Conservation (phyloP, 1,140 invertebrate species). For the Cepaea nemoralis region DNA sequence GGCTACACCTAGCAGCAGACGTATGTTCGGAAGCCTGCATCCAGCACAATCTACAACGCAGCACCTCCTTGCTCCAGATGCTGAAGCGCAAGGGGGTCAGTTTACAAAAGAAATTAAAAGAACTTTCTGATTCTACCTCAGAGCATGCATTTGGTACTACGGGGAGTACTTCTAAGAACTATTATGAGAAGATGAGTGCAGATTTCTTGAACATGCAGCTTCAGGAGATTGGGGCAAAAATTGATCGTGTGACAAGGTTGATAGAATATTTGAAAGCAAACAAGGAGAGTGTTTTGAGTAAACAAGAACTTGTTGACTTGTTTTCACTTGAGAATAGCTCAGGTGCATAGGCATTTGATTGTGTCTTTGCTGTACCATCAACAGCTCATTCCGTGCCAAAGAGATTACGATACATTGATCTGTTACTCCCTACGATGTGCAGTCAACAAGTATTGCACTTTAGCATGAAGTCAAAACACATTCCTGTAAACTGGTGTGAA, state of each 20-base stretch:
- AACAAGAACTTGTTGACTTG: conserved; percentile 4
- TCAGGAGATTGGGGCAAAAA: background rate
- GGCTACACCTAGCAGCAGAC: conserved; percentile 50
- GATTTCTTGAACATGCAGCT: conserved; percentile 2
- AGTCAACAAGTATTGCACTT: too few species aligned
- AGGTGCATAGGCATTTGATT: background rate
- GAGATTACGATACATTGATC: too few species aligned
- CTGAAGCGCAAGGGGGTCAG: background rate
- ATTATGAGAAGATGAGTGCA: conserved; percentile 4
- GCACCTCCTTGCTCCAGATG: background rate
- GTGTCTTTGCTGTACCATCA: too few species aligned
- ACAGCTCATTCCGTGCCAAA: too few species aligned
- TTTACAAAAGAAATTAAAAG: background rate
- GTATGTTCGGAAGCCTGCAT: conserved; percentile 54
- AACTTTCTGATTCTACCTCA: background rate
- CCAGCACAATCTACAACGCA: conserved; percentile 42
- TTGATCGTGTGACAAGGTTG: conserved; percentile 5
- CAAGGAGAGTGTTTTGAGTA: background rate
- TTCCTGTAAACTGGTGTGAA: too few species aligned
- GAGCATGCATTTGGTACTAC: background rate
- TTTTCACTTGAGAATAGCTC: background rate
- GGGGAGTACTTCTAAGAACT: background rate
- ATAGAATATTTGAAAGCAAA: conserved; percentile 17
- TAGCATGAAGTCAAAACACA: too few species aligned
- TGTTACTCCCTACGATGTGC: too few species aligned